Evolutionary conservation across 2,888 invertebrate genomes (phyloP).

Genomic region (Athrips mouffetella): DNA sequence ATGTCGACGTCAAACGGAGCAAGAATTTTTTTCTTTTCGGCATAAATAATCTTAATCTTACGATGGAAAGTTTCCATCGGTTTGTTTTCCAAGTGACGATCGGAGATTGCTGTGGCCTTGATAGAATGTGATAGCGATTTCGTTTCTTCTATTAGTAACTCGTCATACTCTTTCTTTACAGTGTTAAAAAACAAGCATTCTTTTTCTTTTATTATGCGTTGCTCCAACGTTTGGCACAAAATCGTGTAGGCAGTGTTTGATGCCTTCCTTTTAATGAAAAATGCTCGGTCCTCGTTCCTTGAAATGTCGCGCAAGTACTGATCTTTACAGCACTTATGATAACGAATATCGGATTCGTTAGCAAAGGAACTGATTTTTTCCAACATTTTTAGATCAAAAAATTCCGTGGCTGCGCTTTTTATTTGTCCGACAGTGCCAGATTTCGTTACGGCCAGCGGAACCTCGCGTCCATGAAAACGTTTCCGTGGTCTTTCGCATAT

Average conservation of each 20-base stretch:
- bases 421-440: conserved; percentile 24
- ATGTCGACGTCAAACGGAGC: conserved; percentile 13
- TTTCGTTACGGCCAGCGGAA: conserved; percentile 26
- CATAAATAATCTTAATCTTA: conserved; percentile 1
- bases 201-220: too few relatives aligned
- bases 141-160: too few relatives aligned
- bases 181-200: too few relatives aligned
- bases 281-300: too few relatives aligned
- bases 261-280: too few relatives aligned
- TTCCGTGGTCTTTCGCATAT: conserved; percentile 28
- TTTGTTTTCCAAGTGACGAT: conserved; percentile 9
- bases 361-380: conserved; percentile 26
- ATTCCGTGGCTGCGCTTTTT: conserved; percentile 27
- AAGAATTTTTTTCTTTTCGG: conserved; percentile 12
- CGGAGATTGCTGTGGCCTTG: conserved; percentile 8
- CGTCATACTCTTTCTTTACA: too few relatives aligned
- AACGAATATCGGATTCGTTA: too few relatives aligned
- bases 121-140: conserved; percentile 30
- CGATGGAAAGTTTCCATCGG: not conserved
- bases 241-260: too few relatives aligned
- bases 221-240: too few relatives aligned
- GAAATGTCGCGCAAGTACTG: too few relatives aligned
- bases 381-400: conserved; percentile 24
- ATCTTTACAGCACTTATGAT: too few relatives aligned
- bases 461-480: conserved; percentile 26